Base-by-base conservation (phyloP, 2,113 vertebrate species). In the Cyphomyrus discorhynchus region DNA sequence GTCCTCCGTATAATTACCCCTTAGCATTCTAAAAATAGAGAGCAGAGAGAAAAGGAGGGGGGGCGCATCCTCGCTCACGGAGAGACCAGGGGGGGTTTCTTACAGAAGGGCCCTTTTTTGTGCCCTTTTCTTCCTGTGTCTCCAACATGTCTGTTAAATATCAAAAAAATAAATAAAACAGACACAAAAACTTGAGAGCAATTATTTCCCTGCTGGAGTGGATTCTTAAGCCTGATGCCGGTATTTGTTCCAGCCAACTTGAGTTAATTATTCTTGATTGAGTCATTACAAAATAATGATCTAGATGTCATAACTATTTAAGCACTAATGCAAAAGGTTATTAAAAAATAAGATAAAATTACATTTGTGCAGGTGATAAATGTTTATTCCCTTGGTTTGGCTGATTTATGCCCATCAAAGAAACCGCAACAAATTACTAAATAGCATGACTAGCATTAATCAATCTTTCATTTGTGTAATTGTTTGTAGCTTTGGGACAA, bases 1-100 rank as follows among this genome's bases (percentile, higher is more conserved):
- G 49, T 87, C 45, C 84, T 87, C 66, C 62, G 21, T 53, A 85
- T 87, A 87, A 90, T 90, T 87, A 90, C 31, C 89, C 62, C 31
- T 17, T 62, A 70, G 58, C 46, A 77, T 66, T 86, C 62, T 90
- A 87, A 90, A 87, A 90, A 90, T 90, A 90, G 62, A 90, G 47
- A 46, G 45, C 62, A 5, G 8, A 42, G 85, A 90, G 62, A 42
- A 80, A 80, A 52, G 31, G 27, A 24, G 24, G 45, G 19, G 52
- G 27, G 27, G 58, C n/a, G 56, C 31, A 90, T 70, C 53, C 56
- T 46, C 2, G 19, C 80, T 85, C 45, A 49, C 24, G 21, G n/a
- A 27, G 66, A 87, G 24, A 70, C 39, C 53, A 1, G 24, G 27
- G 19, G 58, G 8, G 15, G 70, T 88, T 70, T 47, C 56, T 70